Base-by-base conservation (phyloP, 1,140 invertebrate species). In the Dreissena polymorpha region DNA sequence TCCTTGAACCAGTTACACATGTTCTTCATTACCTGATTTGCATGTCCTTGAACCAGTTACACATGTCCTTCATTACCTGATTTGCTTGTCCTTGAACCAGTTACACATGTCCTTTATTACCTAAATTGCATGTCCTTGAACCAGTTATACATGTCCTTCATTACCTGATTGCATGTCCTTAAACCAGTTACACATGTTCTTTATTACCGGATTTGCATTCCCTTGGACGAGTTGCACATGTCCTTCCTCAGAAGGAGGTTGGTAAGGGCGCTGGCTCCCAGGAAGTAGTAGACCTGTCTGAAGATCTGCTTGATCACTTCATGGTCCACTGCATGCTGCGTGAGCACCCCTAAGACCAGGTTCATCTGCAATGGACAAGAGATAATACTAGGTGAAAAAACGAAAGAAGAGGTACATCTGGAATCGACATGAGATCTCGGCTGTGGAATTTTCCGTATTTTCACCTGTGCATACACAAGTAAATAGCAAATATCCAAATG, bases 241-340 rank as follows among this genome's bases (percentile, higher is more conserved):
- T 99, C 98, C 90, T 98, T n/a, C n/a, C n/a, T n/a, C n/a, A n/a
- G n/a, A n/a, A n/a, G n/a, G n/a, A n/a, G n/a, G n/a, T n/a, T n/a
- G n/a, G n/a, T n/a, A n/a, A n/a, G n/a, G n/a, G n/a, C n/a, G n/a
- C n/a, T n/a, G n/a, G n/a, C n/a, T 98, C n/a, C 98, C n/a, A n/a
- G n/a, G n/a, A n/a, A n/a, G n/a, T n/a, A n/a, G n/a, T n/a, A n/a
- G n/a, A n/a, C n/a, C n/a, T n/a, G n/a, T n/a, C n/a, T n/a, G n/a
- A n/a, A n/a, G n/a, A n/a, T n/a, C n/a, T n/a, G n/a, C n/a, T n/a
- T 93, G 25, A 97, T 93, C 0, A 98, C 93, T 85, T 96, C 95
- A 0, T 95, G 94, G 90, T 98, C 97, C 0, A 97, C 94, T 0
- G 95, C 96, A 89, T 96, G 96, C 87, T 94, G 95, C 13, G 94